These are phyloP conservation scores for Lepus oiostolus DNA, from an alignment of 2,797 vertebrate species.

Conservation along the genomic window DNA sequence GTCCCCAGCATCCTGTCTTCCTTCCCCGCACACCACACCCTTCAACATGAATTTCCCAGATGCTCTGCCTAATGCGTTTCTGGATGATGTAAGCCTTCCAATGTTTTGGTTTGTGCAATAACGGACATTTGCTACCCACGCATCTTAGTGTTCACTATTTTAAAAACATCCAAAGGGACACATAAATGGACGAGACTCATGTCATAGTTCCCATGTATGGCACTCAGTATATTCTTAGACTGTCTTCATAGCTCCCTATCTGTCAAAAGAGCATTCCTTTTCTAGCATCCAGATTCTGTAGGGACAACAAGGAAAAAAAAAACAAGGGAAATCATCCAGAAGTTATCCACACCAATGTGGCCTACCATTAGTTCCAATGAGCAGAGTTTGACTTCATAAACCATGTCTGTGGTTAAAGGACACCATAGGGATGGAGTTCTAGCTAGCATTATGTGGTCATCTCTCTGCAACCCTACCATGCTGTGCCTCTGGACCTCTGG, in stretches of 20 bases:
- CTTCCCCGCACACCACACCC: neutral
- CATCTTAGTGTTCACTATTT: neutral
- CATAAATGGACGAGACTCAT: neutral
- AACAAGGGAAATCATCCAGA: neutral
- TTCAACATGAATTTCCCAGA: neutral
- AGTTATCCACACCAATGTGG: neutral
- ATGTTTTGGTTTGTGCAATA: slow-evolving; percentile 4
- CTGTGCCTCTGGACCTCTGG: neutral
- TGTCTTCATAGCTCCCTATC: neutral
- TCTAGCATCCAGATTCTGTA: neutral
- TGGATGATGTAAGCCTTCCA: neutral
- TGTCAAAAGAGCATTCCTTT: neutral
- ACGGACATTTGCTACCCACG: neutral
- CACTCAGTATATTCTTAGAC: neutral
- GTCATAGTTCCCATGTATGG: neutral
- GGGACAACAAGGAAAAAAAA: slow-evolving; percentile 50
- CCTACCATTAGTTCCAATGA: neutral
- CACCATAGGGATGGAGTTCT: neutral
- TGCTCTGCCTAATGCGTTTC: neutral
- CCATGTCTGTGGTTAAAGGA: neutral
- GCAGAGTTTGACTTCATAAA: neutral
- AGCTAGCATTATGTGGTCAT: neutral
- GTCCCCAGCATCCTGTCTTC: neutral
- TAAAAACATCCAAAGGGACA: neutral
- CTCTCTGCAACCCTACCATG: neutral